Evolutionary conservation across 37 sponge, comb jelly and placozoan species (phyloP), one percentile per base, ranked within the genome.

Genomic region (Tethya wilhelma): DNA sequence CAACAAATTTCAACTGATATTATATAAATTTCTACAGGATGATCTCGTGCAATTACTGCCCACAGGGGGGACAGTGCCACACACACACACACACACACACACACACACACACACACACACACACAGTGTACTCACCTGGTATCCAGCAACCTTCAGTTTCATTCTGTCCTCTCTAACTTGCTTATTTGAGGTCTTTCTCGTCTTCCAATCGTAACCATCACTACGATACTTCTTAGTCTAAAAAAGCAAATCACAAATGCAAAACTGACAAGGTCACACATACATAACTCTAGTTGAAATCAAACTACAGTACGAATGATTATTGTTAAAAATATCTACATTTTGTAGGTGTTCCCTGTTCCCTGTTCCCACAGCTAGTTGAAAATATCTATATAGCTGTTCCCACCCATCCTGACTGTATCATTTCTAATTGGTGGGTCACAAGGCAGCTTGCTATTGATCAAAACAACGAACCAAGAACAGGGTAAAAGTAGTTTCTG

Each of bases 121-220:
- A 34, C 66, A n/a, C 33, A 19, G 26, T 25, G 23, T 7, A 2
- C 59, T 45, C 7, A 79, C 80, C 87, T 86, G 80, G 46, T 74
- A 57, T 41, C 82, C 82, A 25, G 59, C 59, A 4, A 87, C 77
- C 69, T 87, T 87, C 40, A 87, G 75, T 38, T 81, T 87, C 80
- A 75, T 80, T 59, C 88, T 55, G 58, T 87, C 88, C 63, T 87
- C 88, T 45, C 88, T 45, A 1, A 87, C 59, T 4, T 41, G 40
- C n/a, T 57, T 64, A 31, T 41, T 33, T 20, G 36, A 29, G 17
- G 53, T 40, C 32, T 53, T 55, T 41, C 88, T 65, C 0, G 77
- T 87, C 69, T 87, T 87, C 88, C 88, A 87, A 62, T 81, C 77
- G 38, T 87, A 75, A 12, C 81, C 88, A 69, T 87, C 88, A 56